Conservation (phyloP, 2,888 invertebrate genomes). For the Nysson spinosus region DNA sequence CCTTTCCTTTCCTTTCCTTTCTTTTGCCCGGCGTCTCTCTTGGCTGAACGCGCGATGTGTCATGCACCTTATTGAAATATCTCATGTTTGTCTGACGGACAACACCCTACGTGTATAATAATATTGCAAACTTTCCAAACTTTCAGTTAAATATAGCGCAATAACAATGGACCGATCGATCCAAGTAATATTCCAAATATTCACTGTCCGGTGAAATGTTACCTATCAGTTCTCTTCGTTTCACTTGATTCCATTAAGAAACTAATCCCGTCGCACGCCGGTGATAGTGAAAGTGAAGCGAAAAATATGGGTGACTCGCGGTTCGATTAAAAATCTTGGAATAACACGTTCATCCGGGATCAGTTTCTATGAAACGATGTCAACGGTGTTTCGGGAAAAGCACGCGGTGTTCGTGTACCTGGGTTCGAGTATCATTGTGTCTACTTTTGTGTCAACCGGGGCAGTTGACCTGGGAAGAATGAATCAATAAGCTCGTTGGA, state of each 20-base stretch:
- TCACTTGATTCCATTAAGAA: too few relatives aligned
- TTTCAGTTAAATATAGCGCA: conserved; percentile 41
- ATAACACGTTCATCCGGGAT: too few relatives aligned
- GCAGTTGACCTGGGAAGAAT: background rate
- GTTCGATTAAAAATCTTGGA: too few relatives aligned
- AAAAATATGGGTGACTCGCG: too few relatives aligned
- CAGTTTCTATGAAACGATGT: too few relatives aligned
- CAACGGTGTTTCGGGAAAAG: too few relatives aligned
- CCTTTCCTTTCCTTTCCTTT: conserved; percentile 5
- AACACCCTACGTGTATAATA: conserved; percentile 11
- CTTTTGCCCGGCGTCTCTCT: background rate
- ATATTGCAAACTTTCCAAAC: conserved; percentile 15
- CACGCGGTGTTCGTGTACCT: too few relatives aligned
- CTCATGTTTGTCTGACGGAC: conserved; percentile 41
- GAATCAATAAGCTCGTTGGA: background rate
- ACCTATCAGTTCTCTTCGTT: too few relatives aligned
- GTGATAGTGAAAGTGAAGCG: too few relatives aligned
- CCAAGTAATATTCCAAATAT: conserved; percentile 25
- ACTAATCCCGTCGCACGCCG: too few relatives aligned
- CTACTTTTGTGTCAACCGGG: too few relatives aligned
- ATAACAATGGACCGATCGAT: conserved; percentile 16
- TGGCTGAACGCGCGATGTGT: conserved; percentile 26
- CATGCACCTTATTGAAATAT: conserved; percentile 49
- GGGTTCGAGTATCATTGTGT: too few relatives aligned
- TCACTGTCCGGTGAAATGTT: conserved; percentile 18